Evolutionary conservation across 2,888 invertebrate genomes (phyloP).

Genomic region (Perithous albicinctus): DNA sequence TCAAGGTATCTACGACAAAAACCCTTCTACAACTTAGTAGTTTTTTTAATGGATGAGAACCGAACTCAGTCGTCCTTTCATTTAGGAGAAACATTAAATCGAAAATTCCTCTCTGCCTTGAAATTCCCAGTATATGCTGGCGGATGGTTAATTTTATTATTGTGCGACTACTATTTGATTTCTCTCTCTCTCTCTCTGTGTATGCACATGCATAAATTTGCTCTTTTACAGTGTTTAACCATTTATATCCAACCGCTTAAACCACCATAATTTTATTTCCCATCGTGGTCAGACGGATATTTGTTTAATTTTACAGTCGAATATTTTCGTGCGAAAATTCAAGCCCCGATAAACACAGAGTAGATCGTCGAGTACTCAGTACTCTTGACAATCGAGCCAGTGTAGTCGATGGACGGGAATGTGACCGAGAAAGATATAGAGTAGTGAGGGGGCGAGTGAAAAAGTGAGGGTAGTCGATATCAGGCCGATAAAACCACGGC

Average conservation of each 20-base stretch:
- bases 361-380: constrained; percentile 4
- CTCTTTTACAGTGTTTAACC: neutral
- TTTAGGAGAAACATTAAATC: too few species aligned
- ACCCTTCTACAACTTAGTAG: too few species aligned
- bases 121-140: too few species aligned
- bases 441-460: too few species aligned
- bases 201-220: constrained; percentile 44
- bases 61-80: too few species aligned
- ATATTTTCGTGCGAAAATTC: constrained; percentile 8
- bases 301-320: constrained; percentile 5
- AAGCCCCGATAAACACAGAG: neutral
- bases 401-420: constrained; percentile 3
- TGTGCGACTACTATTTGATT: too few species aligned
- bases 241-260: neutral
- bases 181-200: too few species aligned
- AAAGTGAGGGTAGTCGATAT: constrained; percentile 41
- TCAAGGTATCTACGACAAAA: too few species aligned
- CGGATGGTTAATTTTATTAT: too few species aligned
- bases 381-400: too few species aligned
- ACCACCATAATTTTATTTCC: neutral
- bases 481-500: constrained; percentile 40
- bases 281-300: neutral
- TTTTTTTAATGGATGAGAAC: too few species aligned
- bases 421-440: constrained; percentile 10
- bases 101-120: too few species aligned